phyloP scores from a whole-genome alignment of 2,113 vertebrate genomes.

The Brachypodius melanocephalos region DNA sequence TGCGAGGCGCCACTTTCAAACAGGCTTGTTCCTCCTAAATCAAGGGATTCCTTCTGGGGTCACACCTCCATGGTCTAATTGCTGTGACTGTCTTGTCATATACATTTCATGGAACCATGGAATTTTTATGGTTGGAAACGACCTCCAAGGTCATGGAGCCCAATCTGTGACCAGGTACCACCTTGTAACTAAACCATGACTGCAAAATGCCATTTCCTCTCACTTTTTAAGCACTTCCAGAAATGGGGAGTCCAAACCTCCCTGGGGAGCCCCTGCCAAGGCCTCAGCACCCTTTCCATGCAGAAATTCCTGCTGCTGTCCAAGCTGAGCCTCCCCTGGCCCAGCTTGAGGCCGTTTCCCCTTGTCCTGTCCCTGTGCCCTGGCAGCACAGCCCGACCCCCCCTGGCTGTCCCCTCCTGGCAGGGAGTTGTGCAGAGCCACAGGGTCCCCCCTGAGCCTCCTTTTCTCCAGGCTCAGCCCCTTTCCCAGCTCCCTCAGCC shows the following conservation, averaged over 20 bases:
- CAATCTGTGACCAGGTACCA: neutral
- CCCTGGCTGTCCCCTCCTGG: neutral
- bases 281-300: neutral
- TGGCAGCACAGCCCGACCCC: neutral
- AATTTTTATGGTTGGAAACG: rapidly evolving
- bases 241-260: neutral
- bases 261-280: rapidly evolving
- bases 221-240: neutral
- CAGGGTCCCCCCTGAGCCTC: neutral
- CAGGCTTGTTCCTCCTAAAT: neutral
- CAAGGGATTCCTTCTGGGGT: neutral
- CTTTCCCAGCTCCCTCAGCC: neutral
- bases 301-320: neutral
- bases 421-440: neutral
- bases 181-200: neutral
- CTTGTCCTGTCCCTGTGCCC: neutral
- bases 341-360: neutral
- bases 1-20: neutral
- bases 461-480: neutral
- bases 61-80: neutral
- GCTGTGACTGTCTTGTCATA: rapidly evolving
- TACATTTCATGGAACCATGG: neutral
- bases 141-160: neutral
- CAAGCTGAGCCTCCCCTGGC: neutral
- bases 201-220: neutral